Conservation (phyloP, 2,888 invertebrate genomes). For the Heterodera filipjevi region DNA sequence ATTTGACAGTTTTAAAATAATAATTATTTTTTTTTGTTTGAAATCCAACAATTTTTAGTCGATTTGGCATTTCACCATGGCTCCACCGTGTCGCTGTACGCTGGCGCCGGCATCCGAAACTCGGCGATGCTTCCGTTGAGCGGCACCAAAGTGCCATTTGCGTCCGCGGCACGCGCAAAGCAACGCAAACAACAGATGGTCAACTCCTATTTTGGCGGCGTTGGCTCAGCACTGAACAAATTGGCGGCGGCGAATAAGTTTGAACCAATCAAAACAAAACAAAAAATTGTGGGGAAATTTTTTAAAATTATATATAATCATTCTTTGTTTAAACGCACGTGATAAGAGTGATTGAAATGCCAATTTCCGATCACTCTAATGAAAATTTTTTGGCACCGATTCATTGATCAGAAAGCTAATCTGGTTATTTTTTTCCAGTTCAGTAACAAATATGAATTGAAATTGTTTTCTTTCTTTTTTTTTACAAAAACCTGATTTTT, state of each 20-base stretch:
- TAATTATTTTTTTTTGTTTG: not conserved
- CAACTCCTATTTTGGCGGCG: not conserved
- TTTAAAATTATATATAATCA: no score
- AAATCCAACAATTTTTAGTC: not conserved
- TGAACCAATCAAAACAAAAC: no score
- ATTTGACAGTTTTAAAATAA: not conserved
- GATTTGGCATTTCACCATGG: not conserved
- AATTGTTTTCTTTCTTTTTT: no score
- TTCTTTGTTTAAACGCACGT: no score
- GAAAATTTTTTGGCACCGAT: no score
- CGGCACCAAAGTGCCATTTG: not conserved
- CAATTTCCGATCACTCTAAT: no score
- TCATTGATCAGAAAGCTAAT: no score
- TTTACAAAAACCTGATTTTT: no score
- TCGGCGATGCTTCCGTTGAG: not conserved
- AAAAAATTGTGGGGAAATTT: not conserved
- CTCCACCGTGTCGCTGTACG: slow-evolving; percentile 2
- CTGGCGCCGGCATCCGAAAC: not conserved
- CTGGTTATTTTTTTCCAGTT: no score
- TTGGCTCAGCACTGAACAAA: not conserved
- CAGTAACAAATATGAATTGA: no score
- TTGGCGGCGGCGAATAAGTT: slow-evolving; percentile 1
- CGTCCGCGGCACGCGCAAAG: not conserved
- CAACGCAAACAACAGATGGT: not conserved
- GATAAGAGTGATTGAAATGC: no score